Conservation (phyloP, 2,113 vertebrate species). For the Dolichotis patagonum region DNA sequence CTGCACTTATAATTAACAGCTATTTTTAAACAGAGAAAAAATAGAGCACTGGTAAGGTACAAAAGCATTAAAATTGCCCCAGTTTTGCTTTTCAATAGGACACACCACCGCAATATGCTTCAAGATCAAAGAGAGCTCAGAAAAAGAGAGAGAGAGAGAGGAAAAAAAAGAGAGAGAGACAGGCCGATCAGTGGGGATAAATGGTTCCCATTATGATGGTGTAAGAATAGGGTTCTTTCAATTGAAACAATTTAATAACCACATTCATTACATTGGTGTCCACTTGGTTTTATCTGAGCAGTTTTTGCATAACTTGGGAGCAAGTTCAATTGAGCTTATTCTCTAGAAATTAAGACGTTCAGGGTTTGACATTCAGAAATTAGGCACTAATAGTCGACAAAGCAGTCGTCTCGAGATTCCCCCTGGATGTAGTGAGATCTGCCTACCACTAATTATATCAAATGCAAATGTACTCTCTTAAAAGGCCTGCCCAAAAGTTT, state of each 20-base stretch:
- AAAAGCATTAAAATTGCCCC: conserved; percentile 99
- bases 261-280: conserved; percentile 99
- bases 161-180: conserved; percentile 90
- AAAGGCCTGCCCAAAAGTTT: conserved; percentile 87
- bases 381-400: conserved; percentile 95
- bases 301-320: conserved; percentile 91
- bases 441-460: conserved; percentile 96
- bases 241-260: conserved; percentile 99
- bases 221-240: conserved; percentile 99
- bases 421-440: conserved; percentile 92
- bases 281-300: conserved; percentile 92
- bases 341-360: conserved; percentile 98
- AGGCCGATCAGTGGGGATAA: conserved; percentile 99
- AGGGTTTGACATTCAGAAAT: conserved; percentile 96
- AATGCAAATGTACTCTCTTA: conserved; percentile 93
- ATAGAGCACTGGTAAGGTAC: conserved; percentile 99
- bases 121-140: conserved; percentile 99
- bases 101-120: conserved; percentile 99
- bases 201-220: conserved; percentile 99
- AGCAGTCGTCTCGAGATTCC: conserved; percentile 95
- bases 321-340: conserved; percentile 93
- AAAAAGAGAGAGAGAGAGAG: conserved; percentile 83
- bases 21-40: conserved; percentile 99
- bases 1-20: conserved; percentile 99
- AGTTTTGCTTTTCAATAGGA: conserved; percentile 99